Evolutionary conservation across 1,140 invertebrate genomes (phyloP).

Genomic region (Drosophila kanapiae): DNA sequence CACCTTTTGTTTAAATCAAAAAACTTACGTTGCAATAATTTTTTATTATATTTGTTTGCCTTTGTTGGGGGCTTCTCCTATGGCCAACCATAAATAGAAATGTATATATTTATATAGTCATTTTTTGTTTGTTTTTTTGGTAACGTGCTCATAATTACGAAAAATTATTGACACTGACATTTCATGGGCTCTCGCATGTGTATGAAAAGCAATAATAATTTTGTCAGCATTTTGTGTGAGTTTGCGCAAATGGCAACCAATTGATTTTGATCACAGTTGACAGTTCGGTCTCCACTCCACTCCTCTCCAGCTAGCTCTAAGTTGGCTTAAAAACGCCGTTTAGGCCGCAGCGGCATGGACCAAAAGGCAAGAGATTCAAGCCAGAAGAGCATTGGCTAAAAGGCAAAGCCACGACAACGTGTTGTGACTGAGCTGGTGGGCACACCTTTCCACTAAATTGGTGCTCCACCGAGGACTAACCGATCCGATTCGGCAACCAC

Average conservation of each 20-base stretch:
- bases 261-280: slow-evolving; percentile 74
- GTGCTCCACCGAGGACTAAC: slow-evolving; percentile 23
- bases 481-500: slow-evolving; percentile 39
- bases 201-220: slow-evolving; percentile 26
- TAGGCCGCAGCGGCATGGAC: slow-evolving; percentile 51
- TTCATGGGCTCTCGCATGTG: slow-evolving; percentile 31
- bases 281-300: slow-evolving; percentile 45
- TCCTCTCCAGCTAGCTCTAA: slow-evolving; percentile 30
- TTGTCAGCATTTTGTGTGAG: slow-evolving; percentile 52
- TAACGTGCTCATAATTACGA: slow-evolving; percentile 32
- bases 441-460: slow-evolving; percentile 74
- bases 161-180: slow-evolving; percentile 52
- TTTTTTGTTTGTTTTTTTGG: slow-evolving; percentile 8
- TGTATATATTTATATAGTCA: too few relatives aligned
- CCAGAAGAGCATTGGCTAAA: slow-evolving; percentile 9
- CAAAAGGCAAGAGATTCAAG: slow-evolving; percentile 28
- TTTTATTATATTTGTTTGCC: slow-evolving; percentile 83
- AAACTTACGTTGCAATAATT: slow-evolving; percentile 70
- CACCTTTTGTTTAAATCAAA: slow-evolving; percentile 51
- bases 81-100: slow-evolving; percentile 29
- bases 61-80: slow-evolving; percentile 54
- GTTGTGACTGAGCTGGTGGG: slow-evolving; percentile 58
- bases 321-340: slow-evolving; percentile 66
- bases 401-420: slow-evolving; percentile 33
- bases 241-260: slow-evolving; percentile 49